Conservation (phyloP, 2,888 invertebrate species). For the Tachystola acroxantha region DNA sequence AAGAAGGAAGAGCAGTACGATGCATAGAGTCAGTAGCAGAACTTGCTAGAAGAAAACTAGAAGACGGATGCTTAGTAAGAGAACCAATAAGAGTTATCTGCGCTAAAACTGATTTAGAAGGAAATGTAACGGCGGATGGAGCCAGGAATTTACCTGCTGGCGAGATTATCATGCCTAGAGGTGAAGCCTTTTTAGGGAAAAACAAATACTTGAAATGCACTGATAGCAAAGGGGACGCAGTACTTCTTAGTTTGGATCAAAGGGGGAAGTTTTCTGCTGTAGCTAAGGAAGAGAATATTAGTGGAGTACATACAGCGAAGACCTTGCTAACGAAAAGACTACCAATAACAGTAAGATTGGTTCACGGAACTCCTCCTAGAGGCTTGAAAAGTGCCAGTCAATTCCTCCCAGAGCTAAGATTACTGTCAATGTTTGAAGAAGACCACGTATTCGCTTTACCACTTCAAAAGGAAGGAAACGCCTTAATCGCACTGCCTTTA, state of each 20-base stretch:
- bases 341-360: constrained; percentile 94
- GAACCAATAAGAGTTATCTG: constrained; percentile 86
- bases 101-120: constrained; percentile 79
- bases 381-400: constrained; percentile 89
- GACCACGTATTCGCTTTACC: constrained; percentile 91
- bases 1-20: constrained; percentile 93
- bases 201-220: constrained; percentile 92
- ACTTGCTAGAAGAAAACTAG: constrained; percentile 85
- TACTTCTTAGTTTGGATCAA: constrained; percentile 91
- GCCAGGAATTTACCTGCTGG: constrained; percentile 88
- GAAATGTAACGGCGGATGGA: constrained; percentile 81
- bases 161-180: constrained; percentile 88
- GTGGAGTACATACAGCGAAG: constrained; percentile 94
- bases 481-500: constrained; percentile 89
- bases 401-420: constrained; percentile 90
- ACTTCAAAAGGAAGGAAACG: constrained; percentile 87
- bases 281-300: constrained; percentile 95
- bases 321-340: constrained; percentile 93
- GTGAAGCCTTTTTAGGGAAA: constrained; percentile 83
- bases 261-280: constrained; percentile 95
- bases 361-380: constrained; percentile 92
- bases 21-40: constrained; percentile 94
- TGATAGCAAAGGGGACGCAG: constrained; percentile 89
- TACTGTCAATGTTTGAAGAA: constrained; percentile 91
- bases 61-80: constrained; percentile 87